phyloP scores from a whole-genome alignment of 2,113 vertebrate species.

The Progne subis region DNA sequence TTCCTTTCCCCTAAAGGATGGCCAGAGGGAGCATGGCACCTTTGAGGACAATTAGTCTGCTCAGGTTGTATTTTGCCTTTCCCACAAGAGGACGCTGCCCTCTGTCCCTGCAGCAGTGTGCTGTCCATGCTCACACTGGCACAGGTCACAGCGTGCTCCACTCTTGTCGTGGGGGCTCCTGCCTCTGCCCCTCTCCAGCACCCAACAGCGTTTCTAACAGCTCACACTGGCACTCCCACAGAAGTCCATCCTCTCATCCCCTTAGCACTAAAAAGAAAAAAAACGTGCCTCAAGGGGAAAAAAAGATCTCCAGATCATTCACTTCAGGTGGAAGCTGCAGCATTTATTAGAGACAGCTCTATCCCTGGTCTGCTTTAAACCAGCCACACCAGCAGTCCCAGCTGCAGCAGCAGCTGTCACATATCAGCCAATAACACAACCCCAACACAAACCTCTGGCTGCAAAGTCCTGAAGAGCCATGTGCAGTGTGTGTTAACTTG shows the following conservation, averaged over 20 bases:
- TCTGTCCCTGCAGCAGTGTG: background rate
- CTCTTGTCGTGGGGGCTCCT: background rate
- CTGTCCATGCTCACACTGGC: no score
- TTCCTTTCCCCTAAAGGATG: background rate
- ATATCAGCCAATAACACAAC: background rate
- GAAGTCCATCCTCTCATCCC: background rate
- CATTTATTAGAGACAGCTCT: background rate
- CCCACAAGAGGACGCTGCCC: accelerated
- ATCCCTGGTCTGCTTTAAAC: accelerated
- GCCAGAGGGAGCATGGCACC: accelerated
- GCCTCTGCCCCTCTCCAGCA: background rate
- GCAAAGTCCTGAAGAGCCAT: background rate
- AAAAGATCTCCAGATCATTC: background rate
- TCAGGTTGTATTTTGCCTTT: background rate
- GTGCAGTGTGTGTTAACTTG: accelerated
- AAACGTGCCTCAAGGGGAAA: background rate
- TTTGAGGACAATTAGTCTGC: background rate
- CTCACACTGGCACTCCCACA: background rate
- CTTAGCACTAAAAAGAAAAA: background rate
- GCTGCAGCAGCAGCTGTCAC: background rate
- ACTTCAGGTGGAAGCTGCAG: background rate
- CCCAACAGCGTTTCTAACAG: accelerated
- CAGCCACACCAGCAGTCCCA: background rate
- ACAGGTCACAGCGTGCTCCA: accelerated
- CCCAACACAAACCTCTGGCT: background rate